These are phyloP conservation scores for Bujurquina vittata DNA, from an alignment of 2,113 vertebrate species.

Conservation along the genomic window DNA sequence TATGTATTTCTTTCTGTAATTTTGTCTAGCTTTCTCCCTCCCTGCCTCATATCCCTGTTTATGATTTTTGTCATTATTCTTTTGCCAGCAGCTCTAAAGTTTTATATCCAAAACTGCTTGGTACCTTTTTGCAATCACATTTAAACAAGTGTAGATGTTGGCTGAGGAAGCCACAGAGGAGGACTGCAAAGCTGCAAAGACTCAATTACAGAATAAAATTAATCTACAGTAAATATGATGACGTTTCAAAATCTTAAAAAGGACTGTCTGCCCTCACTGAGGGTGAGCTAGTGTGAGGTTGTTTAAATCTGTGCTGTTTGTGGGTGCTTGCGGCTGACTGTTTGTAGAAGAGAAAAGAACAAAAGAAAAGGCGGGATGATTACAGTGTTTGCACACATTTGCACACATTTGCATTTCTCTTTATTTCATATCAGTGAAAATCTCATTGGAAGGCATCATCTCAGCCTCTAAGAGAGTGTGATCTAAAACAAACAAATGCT, in stretches of 20 bases:
- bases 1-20: conserved; percentile 19
- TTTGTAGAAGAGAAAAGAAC: neutral
- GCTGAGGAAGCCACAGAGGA: neutral
- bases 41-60: neutral
- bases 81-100: conserved; percentile 37
- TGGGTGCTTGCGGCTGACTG: neutral
- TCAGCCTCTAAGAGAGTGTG: neutral
- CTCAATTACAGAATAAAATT: neutral
- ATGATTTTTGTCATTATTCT: conserved; percentile 21
- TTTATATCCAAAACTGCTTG: neutral
- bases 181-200: conserved; percentile 10
- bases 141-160: neutral
- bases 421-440: neutral
- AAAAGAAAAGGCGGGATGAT: neutral
- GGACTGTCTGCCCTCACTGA: conserved; percentile 5
- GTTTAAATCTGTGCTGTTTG: neutral
- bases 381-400: too few relatives aligned
- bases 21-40: conserved; percentile 3
- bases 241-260: neutral
- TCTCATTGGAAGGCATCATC: neutral
- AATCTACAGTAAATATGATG: neutral
- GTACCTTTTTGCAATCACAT: conserved; percentile 1
- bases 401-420: too few relatives aligned
- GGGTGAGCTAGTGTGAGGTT: neutral
- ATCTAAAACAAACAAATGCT: conserved; percentile 9